Conservation (phyloP, 2,113 vertebrate genomes). For the Phylloscopus trochilus region DNA sequence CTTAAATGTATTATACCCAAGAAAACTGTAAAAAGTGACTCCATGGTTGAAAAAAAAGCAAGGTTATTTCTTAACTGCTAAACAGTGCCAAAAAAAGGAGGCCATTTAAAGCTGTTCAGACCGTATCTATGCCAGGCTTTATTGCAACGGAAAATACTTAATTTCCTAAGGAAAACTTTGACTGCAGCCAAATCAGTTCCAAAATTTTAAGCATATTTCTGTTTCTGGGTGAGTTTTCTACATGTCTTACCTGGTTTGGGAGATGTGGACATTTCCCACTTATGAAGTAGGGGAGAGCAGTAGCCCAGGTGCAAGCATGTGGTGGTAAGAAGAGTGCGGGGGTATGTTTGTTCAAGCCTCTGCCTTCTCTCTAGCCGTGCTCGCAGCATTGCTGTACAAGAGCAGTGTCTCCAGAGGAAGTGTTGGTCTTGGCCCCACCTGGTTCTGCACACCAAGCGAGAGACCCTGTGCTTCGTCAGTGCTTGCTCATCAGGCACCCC, state of each 20-base stretch:
- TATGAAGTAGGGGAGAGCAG: neutral
- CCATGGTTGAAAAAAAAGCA: neutral
- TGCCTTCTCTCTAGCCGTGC: neutral
- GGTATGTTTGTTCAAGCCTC: neutral
- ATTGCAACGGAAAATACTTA: neutral
- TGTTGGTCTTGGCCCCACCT: fast-evolving
- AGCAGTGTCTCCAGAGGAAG: neutral
- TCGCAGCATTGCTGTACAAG: fast-evolving
- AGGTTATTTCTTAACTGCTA: neutral
- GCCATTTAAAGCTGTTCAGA: neutral
- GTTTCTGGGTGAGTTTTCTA: neutral
- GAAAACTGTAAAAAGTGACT: neutral
- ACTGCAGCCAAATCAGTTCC: neutral
- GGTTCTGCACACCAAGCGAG: fast-evolving
- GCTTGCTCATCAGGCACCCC: neutral
- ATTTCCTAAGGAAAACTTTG: neutral
- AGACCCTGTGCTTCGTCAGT: neutral
- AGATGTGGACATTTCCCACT: neutral
- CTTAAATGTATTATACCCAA: neutral
- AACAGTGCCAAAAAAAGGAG: neutral
- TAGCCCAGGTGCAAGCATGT: neutral
- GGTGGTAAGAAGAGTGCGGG: neutral
- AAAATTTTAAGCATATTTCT: neutral
- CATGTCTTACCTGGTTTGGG: neutral
- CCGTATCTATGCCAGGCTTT: neutral